phyloP scores from a whole-genome alignment of 2,888 invertebrate species.

The Tyria jacobaeae region DNA sequence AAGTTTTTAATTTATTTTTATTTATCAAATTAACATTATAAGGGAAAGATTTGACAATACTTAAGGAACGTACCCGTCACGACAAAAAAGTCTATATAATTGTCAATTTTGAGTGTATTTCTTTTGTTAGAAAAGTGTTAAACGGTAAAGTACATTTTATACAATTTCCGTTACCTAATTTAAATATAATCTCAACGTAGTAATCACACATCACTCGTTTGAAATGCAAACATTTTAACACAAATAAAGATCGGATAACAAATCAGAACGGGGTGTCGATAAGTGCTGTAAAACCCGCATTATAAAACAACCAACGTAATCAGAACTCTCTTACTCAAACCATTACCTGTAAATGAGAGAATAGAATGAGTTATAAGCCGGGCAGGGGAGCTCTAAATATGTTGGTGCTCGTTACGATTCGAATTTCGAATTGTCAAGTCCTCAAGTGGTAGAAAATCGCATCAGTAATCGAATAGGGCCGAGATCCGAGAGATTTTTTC shows the following conservation, averaged over 20 bases:
- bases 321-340: conserved; percentile 18
- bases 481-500: conserved; percentile 41
- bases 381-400: conserved; percentile 20
- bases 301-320: conserved; percentile 47
- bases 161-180: conserved; percentile 1
- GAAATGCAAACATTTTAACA: conserved; percentile 64
- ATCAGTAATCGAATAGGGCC: conserved; percentile 62
- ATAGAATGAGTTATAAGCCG: conserved; percentile 12
- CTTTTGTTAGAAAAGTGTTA: no score
- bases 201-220: conserved; percentile 56
- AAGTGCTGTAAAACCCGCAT: conserved; percentile 60
- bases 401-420: conserved; percentile 57
- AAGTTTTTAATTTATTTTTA: no score
- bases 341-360: conserved; percentile 12
- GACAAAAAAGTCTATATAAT: no score
- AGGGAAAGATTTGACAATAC: no score
- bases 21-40: no score
- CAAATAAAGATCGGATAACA: conserved; percentile 59
- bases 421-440: conserved; percentile 63
- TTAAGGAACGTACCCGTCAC: no score
- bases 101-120: no score
- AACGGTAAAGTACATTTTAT: not conserved
- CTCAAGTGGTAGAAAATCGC: conserved; percentile 79
- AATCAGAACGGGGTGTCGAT: conserved; percentile 58
- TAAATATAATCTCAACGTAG: conserved; percentile 20